Percentiles rank a stretch among this genome's conserved stretches.
Conservation (phyloP, 1,140 invertebrate species). For the Oscheius sp. region DNA sequence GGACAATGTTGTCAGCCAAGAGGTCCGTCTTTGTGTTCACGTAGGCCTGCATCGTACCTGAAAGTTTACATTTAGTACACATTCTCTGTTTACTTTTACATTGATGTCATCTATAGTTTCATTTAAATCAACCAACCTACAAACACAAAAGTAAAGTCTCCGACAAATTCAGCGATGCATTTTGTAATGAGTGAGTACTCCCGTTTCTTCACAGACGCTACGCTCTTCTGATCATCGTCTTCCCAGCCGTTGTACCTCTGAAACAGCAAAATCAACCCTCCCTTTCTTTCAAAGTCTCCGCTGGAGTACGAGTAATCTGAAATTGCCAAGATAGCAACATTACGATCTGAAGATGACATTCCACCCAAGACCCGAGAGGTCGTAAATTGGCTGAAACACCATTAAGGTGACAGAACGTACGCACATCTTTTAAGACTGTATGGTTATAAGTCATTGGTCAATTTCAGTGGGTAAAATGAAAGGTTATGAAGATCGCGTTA, state of each 20-base stretch:
- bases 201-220: not conserved
- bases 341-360: not conserved
- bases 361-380: not conserved
- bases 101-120: not conserved
- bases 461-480: too few species aligned
- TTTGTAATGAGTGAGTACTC: conserved; percentile 35
- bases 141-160: conserved; percentile 35
- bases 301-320: not conserved
- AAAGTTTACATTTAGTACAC: not conserved
- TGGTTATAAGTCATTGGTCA: too few species aligned
- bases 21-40: not conserved
- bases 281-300: not conserved
- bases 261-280: not conserved
- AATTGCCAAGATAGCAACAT: not conserved
- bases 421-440: too few species aligned
- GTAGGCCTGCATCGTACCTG: conserved; percentile 35
- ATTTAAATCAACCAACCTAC: conserved; percentile 15
- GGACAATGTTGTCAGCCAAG: conserved; percentile 18
- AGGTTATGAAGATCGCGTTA: too few species aligned
- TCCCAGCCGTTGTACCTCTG: not conserved
- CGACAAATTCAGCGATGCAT: conserved; percentile 38
- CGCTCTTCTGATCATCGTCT: not conserved
- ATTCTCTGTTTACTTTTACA: not conserved
- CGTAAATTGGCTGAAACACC: too few species aligned
- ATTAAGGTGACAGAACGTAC: too few species aligned